A percentile compares a stretch with the other conserved stretches of the same genome.
These are phyloP conservation scores for Agrilus cyanescens DNA, from an alignment of 2,888 invertebrate genomes.

Conservation along the genomic window DNA sequence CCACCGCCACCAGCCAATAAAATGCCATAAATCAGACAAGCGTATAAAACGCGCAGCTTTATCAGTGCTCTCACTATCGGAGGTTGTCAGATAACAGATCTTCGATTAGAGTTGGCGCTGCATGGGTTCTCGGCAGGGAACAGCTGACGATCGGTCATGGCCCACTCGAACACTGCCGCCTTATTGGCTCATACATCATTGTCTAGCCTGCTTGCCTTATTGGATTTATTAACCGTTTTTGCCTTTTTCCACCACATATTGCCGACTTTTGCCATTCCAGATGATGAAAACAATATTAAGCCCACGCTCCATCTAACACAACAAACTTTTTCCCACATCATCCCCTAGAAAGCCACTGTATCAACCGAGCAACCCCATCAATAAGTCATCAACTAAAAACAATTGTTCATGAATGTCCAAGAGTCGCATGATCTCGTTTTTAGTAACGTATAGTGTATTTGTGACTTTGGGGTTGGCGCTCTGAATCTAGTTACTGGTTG, in stretches of 20 bases:
- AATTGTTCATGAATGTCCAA: too few species aligned
- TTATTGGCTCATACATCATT: constrained; percentile 35
- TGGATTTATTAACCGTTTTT: constrained; percentile 29
- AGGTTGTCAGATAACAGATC: constrained; percentile 32
- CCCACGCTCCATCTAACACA: too few species aligned
- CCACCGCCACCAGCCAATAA: not conserved
- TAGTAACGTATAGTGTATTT: too few species aligned
- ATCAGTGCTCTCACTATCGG: constrained; percentile 16
- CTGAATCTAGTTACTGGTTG: too few species aligned
- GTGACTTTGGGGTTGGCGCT: too few species aligned
- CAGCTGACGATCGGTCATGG: constrained; percentile 36
- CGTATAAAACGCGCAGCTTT: constrained; percentile 12
- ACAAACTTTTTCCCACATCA: too few species aligned
- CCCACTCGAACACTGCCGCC: constrained; percentile 33
- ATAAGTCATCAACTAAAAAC: too few species aligned
- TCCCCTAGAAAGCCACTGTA: too few species aligned
- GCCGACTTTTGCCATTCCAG: not conserved
- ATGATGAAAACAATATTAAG: too few species aligned
- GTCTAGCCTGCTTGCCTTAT: constrained; percentile 24
- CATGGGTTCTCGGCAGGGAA: constrained; percentile 30
- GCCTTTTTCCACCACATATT: constrained; percentile 10
- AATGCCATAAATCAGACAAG: constrained; percentile 7
- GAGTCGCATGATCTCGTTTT: too few species aligned
- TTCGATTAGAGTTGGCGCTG: constrained; percentile 33
- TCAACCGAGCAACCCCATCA: too few species aligned